Conservation (phyloP, 2,888 invertebrate genomes). For the Capitulum mitella region DNA sequence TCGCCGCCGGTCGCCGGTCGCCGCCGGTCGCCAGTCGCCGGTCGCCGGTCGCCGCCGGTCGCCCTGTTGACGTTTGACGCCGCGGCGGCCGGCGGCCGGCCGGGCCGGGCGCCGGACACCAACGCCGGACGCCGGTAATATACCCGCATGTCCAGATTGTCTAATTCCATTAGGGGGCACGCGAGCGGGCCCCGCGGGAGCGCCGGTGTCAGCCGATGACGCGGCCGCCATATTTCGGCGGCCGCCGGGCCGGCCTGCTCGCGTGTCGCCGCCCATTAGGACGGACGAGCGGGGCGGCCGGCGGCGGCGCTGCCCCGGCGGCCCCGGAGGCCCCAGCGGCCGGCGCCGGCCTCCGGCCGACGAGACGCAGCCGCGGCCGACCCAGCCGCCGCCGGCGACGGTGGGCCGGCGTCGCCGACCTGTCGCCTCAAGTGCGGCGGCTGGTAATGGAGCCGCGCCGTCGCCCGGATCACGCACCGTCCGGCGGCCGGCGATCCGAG, state of each 20-base stretch:
- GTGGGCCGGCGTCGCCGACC: too few species aligned
- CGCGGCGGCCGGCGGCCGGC: neutral
- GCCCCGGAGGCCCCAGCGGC: too few species aligned
- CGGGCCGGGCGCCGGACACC: neutral
- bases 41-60: neutral
- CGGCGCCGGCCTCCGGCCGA: too few species aligned
- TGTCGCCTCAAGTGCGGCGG: neutral
- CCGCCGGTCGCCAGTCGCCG: neutral
- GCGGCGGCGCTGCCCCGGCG: neutral
- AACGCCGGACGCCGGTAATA: too few species aligned
- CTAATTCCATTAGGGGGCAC: slow-evolving; percentile 18
- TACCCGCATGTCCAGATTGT: neutral
- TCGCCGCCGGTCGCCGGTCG: neutral
- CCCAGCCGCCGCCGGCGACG: neutral
- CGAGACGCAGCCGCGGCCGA: too few species aligned
- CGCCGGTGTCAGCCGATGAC: neutral
- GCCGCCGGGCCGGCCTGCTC: neutral
- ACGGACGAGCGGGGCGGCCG: neutral
- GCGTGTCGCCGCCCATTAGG: neutral
- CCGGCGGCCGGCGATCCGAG: too few species aligned
- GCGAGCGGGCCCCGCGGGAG: neutral
- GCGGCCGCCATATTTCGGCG: neutral
- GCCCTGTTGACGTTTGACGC: neutral
- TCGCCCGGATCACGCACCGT: too few species aligned
- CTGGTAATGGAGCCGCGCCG: too few species aligned